These are phyloP conservation scores for Eurois occulta DNA, from an alignment of 2,888 invertebrate genomes.

Conservation along the genomic window DNA sequence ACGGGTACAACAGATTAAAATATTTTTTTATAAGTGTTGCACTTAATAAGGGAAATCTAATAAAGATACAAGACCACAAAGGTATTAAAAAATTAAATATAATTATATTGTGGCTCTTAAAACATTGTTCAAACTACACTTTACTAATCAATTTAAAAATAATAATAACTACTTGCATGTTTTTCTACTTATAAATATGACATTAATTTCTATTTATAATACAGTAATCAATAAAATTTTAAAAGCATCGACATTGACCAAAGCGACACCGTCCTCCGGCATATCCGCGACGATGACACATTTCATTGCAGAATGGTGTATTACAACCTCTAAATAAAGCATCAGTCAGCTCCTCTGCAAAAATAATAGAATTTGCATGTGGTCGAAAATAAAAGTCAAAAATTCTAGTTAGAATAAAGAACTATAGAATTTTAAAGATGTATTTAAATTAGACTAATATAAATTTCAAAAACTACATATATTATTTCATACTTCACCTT, in stretches of 20 bases:
- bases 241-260: constrained; percentile 52
- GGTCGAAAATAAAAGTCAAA: not conserved
- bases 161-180: not conserved
- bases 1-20: not conserved
- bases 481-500: not conserved
- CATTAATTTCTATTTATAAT: not conserved
- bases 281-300: not conserved
- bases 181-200: not conserved
- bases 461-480: not conserved
- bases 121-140: not conserved
- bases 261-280: constrained; percentile 43
- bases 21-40: not conserved
- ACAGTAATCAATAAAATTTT: not conserved
- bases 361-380: not conserved
- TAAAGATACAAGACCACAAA: not conserved
- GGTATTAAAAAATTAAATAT: not conserved
- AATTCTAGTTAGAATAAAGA: too few species aligned
- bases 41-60: not conserved
- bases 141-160: not conserved
- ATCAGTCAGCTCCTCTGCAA: constrained; percentile 16
- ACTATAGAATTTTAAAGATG: not conserved
- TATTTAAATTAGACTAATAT: not conserved
- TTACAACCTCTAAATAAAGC: constrained; percentile 8
- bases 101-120: not conserved
- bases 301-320: not conserved